Evolutionary conservation across 2,113 vertebrate genomes (phyloP).

Genomic region (Bettongia penicillata): DNA sequence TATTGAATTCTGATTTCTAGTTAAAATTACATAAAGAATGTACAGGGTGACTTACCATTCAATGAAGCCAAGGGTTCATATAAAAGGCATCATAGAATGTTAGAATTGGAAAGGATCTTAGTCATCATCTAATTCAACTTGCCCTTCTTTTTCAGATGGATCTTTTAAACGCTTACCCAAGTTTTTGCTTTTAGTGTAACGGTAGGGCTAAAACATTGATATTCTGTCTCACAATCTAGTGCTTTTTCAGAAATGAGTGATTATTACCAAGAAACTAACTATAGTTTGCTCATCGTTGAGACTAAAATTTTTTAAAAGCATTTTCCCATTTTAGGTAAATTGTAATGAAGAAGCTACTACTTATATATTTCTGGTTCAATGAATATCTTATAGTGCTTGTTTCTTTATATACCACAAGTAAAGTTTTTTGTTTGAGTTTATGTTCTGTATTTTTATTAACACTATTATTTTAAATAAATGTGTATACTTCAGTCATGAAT

Average conservation of each 20-base stretch:
- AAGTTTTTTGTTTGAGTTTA: neutral
- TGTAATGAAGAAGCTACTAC: neutral
- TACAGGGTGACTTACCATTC: neutral
- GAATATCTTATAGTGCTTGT: neutral
- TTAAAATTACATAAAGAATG: constrained; percentile 19
- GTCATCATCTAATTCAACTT: neutral
- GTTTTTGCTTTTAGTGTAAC: neutral
- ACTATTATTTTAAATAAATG: constrained; percentile 15
- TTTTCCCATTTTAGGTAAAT: neutral
- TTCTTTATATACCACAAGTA: neutral
- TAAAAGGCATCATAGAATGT: neutral
- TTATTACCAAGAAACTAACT: neutral
- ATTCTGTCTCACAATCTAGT: neutral
- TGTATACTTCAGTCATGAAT: constrained; percentile 4
- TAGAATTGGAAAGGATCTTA: neutral
- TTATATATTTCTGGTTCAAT: neutral
- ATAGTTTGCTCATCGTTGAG: neutral
- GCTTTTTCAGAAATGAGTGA: neutral
- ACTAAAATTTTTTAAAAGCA: neutral
- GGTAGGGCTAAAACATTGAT: neutral
- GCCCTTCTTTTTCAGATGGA: neutral
- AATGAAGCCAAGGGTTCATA: neutral
- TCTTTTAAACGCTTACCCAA: too few species aligned
- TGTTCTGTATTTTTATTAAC: neutral
- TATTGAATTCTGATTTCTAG: constrained; percentile 6